Conservation (phyloP, 2,113 vertebrate genomes). For the Recurvirostra avosetta region DNA sequence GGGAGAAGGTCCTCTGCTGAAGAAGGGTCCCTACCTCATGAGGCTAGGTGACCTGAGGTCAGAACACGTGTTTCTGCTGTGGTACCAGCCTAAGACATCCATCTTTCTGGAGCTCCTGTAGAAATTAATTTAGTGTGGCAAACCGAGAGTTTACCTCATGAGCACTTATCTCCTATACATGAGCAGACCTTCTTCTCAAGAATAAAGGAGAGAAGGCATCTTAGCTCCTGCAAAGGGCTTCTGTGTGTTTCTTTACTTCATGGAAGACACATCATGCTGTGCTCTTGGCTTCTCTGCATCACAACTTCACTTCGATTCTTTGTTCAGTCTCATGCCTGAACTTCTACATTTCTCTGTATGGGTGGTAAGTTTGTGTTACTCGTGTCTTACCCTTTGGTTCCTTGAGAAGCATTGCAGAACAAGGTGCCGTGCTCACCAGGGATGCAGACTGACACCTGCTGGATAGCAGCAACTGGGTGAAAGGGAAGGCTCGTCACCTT, state of each 20-base stretch:
- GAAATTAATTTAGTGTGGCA: not conserved
- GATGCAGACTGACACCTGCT: not conserved
- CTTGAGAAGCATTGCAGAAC: not conserved
- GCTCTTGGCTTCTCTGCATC: not conserved
- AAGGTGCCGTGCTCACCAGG: rapidly evolving
- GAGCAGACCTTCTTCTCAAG: not conserved
- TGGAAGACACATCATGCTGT: not conserved
- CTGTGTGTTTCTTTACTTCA: not conserved
- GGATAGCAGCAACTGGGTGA: not conserved
- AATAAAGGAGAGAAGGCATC: not conserved
- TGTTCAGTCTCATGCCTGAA: not conserved
- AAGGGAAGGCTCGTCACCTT: not conserved
- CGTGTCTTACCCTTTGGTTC: not conserved
- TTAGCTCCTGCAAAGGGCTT: not conserved
- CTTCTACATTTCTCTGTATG: not conserved
- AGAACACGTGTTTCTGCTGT: not conserved
- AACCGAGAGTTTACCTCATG: not conserved
- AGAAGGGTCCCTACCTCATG: too few species aligned
- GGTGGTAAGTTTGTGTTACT: not conserved
- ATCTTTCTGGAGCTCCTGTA: not conserved
- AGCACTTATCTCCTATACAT: not conserved
- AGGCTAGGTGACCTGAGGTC: not conserved
- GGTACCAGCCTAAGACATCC: not conserved
- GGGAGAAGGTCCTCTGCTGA: not conserved
- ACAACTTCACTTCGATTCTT: not conserved